Evolutionary conservation across 1,140 invertebrate genomes (phyloP).

Genomic region (Pectinophora gossypiella): DNA sequence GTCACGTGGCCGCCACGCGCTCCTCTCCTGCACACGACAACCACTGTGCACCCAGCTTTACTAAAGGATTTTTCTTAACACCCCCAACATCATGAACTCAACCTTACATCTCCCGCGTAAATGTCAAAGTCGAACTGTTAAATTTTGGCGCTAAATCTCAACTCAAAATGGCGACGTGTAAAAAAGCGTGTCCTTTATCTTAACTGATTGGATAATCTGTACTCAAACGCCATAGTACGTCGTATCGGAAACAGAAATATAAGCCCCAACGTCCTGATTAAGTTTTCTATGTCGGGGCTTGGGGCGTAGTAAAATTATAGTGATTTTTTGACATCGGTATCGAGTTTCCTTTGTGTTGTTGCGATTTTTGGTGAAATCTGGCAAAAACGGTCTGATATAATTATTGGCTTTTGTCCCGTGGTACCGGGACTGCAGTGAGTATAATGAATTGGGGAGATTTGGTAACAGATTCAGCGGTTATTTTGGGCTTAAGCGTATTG

Average conservation of each 20-base stretch:
- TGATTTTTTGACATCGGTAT: slow-evolving; percentile 62
- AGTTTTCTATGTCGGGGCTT: slow-evolving; percentile 54
- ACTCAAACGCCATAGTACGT: slow-evolving; percentile 69
- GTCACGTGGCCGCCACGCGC: slow-evolving; percentile 63
- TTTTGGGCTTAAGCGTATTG: slow-evolving; percentile 21
- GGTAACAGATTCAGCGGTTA: slow-evolving; percentile 31
- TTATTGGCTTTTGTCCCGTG: slow-evolving; percentile 56
- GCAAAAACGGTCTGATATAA: slow-evolving; percentile 56
- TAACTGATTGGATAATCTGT: slow-evolving; percentile 75
- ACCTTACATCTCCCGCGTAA: slow-evolving; percentile 23
- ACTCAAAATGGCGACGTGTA: slow-evolving; percentile 21
- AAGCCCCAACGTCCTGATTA: slow-evolving; percentile 61
- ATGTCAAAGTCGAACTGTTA: slow-evolving; percentile 29
- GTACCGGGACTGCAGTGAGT: slow-evolving; percentile 13
- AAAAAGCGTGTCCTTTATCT: slow-evolving; percentile 73
- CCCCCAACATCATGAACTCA: slow-evolving; percentile 13
- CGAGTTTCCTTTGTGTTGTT: slow-evolving; percentile 47
- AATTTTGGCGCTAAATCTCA: slow-evolving; percentile 38
- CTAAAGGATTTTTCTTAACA: slow-evolving; percentile 28
- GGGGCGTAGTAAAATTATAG: slow-evolving; percentile 57
- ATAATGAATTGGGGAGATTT: slow-evolving; percentile 31
- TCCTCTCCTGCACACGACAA: slow-evolving; percentile 58
- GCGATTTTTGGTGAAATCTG: slow-evolving; percentile 56
- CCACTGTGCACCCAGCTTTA: slow-evolving; percentile 33
- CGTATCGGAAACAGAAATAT: slow-evolving; percentile 72